phyloP scores from a whole-genome alignment of 1,140 invertebrate genomes.

The Lepidurus couesii region DNA sequence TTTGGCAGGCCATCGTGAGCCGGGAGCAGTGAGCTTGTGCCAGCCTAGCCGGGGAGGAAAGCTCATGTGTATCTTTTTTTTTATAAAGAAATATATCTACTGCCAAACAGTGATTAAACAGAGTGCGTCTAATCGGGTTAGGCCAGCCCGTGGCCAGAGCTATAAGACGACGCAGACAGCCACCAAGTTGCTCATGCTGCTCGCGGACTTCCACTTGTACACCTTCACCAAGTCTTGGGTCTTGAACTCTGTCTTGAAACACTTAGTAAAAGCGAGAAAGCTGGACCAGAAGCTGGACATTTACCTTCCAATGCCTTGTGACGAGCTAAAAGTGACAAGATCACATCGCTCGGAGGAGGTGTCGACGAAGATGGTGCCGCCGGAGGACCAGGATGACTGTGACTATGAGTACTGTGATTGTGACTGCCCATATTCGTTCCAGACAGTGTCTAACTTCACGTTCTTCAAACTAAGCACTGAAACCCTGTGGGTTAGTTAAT shows the following conservation, averaged over 20 bases:
- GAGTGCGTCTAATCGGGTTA: slow-evolving; percentile 32
- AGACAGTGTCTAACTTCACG: not conserved
- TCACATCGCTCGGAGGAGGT: slow-evolving; percentile 29
- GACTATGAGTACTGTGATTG: not conserved
- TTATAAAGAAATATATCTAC: slow-evolving; percentile 20
- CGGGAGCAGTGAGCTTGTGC: not conserved
- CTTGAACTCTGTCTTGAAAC: slow-evolving; percentile 1
- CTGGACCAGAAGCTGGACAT: not conserved
- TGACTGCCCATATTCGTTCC: not conserved
- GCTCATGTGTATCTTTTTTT: not conserved
- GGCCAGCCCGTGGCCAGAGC: slow-evolving; percentile 16
- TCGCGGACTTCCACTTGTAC: slow-evolving; percentile 16
- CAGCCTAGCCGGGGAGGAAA: not conserved
- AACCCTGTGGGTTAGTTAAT: too few relatives aligned
- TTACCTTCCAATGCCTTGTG: slow-evolving; percentile 34
- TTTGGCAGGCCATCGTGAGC: not conserved
- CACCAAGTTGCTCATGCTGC: slow-evolving; percentile 18
- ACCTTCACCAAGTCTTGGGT: not conserved
- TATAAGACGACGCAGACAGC: slow-evolving; percentile 25
- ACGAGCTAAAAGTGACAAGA: slow-evolving; percentile 31
- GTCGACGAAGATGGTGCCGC: slow-evolving; percentile 1
- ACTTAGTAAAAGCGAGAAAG: not conserved
- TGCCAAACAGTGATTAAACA: slow-evolving; percentile 28
- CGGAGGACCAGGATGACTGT: not conserved
- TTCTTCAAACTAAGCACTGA: not conserved